These are phyloP conservation scores for Cyprinus carpio DNA, from an alignment of 2,113 vertebrate species.

Conservation along the genomic window DNA sequence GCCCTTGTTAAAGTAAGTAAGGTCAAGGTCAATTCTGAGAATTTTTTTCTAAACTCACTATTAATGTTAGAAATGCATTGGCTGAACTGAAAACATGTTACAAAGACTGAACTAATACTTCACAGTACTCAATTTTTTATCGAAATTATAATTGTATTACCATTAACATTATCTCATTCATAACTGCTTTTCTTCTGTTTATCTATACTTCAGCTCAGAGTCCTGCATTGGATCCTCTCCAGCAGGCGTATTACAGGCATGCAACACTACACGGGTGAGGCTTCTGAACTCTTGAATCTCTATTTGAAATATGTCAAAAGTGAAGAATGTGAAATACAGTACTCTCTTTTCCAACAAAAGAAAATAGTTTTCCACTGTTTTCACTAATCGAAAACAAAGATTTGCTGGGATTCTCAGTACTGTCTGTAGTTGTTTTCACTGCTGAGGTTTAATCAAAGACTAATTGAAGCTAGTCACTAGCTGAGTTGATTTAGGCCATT, in stretches of 20 bases:
- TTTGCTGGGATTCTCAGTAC: too few species aligned
- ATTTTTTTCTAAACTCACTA: too few species aligned
- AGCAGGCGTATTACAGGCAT: slow-evolving; percentile 92
- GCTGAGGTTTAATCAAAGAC: not conserved
- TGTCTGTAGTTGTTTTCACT: too few species aligned
- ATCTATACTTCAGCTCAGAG: slow-evolving; percentile 81
- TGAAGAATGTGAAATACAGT: not conserved
- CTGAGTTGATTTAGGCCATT: not conserved
- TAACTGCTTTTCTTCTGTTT: not conserved
- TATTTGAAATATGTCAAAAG: not conserved
- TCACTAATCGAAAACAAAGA: too few species aligned
- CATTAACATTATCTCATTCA: not conserved
- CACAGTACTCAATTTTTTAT: too few species aligned
- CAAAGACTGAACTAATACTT: too few species aligned
- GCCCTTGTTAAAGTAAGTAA: too few species aligned
- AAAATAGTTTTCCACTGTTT: too few species aligned
- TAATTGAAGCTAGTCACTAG: not conserved
- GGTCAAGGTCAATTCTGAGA: too few species aligned
- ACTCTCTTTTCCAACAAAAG: not conserved
- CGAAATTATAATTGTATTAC: too few species aligned
- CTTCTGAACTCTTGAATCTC: slow-evolving; percentile 16
- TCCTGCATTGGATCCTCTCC: slow-evolving; percentile 87
- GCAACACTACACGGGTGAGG: slow-evolving; percentile 91
- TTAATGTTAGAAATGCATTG: too few species aligned
- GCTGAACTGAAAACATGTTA: too few species aligned